Evolutionary conservation across 2,797 vertebrate genomes (phyloP).

Genomic region (Sebastiscus tertius): DNA sequence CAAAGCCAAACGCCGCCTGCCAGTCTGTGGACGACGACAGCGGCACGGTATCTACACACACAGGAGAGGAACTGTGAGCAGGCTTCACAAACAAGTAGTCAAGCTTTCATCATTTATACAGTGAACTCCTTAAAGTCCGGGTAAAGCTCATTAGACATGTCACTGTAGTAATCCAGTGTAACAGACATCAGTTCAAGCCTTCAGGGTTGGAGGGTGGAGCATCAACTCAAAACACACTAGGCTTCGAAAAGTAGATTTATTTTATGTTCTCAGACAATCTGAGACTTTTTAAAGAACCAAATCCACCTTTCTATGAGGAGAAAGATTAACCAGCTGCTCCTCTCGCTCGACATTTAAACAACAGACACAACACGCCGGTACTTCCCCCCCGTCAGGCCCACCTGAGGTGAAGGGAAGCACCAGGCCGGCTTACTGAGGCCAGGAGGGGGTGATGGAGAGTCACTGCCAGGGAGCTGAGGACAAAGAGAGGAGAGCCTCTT

Average conservation of each 20-base stretch:
- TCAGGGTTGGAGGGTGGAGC: too few species aligned
- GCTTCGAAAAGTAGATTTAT: too few species aligned
- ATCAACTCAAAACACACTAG: too few species aligned
- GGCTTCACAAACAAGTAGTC: background rate
- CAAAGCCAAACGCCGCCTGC: conserved; percentile 96
- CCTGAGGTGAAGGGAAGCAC: conserved; percentile 94
- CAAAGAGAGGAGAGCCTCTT: background rate
- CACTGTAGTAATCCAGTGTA: too few species aligned
- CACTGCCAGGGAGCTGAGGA: conserved; percentile 85
- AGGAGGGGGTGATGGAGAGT: conserved; percentile 92
- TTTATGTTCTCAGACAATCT: too few species aligned
- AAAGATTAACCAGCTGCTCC: too few species aligned
- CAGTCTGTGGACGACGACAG: conserved; percentile 96
- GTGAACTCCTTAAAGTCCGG: background rate
- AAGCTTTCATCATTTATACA: background rate
- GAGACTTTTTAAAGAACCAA: too few species aligned
- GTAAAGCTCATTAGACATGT: too few species aligned
- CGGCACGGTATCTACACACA: conserved; percentile 90
- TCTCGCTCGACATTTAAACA: too few species aligned
- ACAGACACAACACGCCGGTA: background rate
- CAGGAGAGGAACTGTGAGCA: background rate
- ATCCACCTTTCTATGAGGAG: too few species aligned
- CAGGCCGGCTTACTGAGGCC: conserved; percentile 88
- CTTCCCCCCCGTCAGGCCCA: conserved; percentile 48
- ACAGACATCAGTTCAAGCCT: too few species aligned